phyloP scores from a whole-genome alignment of 2,888 invertebrate species.

The Antheraea assamensis region DNA sequence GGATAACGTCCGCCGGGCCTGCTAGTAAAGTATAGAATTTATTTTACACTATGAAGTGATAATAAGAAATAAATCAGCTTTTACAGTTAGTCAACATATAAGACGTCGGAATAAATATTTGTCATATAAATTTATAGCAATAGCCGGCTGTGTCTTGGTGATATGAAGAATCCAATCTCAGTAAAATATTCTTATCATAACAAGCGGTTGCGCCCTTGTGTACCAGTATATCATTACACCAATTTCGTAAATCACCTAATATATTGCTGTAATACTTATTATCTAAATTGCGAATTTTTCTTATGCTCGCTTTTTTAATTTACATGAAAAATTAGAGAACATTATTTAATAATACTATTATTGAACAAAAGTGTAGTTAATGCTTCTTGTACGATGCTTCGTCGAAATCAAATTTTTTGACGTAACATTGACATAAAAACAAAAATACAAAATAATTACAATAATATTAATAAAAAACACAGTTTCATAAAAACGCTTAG shows the following conservation, averaged over 20 bases:
- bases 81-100: neutral
- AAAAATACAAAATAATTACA: neutral
- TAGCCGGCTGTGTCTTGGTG: neutral
- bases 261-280: neutral
- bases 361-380: no score
- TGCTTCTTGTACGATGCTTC: neutral
- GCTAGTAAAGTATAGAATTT: no score
- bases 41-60: no score
- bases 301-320: neutral
- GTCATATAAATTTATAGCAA: constrained; percentile 5
- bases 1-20: no score
- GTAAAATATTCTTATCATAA: constrained; percentile 9
- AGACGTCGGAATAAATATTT: neutral
- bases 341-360: no score
- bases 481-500: neutral
- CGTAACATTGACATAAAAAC: neutral
- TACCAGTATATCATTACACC: neutral
- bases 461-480: neutral
- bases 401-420: neutral
- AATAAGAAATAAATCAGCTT: no score
- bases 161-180: constrained; percentile 9
- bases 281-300: neutral
- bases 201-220: neutral
- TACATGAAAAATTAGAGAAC: no score
- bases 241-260: constrained; percentile 6